Evolutionary conservation across 2,797 vertebrate genomes (phyloP), one percentile per base, ranked within the genome.

Genomic region (Pteropus rufus): DNA sequence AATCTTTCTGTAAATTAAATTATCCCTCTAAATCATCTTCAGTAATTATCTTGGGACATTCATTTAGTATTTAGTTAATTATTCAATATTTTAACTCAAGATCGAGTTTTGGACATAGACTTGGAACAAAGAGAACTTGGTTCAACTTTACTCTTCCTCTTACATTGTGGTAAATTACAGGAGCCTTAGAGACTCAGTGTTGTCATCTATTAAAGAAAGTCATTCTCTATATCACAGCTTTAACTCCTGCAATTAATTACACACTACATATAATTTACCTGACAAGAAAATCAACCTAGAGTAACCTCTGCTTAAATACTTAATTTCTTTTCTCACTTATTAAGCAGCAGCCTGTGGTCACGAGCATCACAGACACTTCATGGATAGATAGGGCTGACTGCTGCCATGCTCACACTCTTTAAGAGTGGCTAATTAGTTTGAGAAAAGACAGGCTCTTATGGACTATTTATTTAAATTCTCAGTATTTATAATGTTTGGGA

Each of bases 1-100:
- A 75, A 23, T 24, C 39, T 84, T 86, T 93, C 31, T 90, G 5
- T 64, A 88, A 87, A 64, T 96, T 80, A 86, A 93, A 2, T 91
- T 72, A 67, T 41, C 10, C 15, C 3, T 88, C 65, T 90, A 80
- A 95, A 90, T 96, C 29, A 88, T 82, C 56, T 12, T 95, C 54
- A 91, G 29, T 91, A 82, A 81, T 75, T 95, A 54, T 26, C 12
- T 23, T 82, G 54, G 26, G 19, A 12, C 10, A 94, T 80, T 10
- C 11, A 73, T 81, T 93, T 79, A 65, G 58, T 46, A 70, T 76
- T 94, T 90, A 85, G 85, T 77, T 90, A 95, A 89, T 84, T 93
- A 80, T 88, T 93, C 10, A 96, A 76, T 81, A 89, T 93, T 95
- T 97, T 92, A 88, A 65, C 65, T 83, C n/a, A 80, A 84, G n/a